Percentiles rank a stretch among this genome's conserved stretches.
Evolutionary conservation across 2,888 invertebrate species (phyloP).

Genomic region (Palloptera scutellata): DNA sequence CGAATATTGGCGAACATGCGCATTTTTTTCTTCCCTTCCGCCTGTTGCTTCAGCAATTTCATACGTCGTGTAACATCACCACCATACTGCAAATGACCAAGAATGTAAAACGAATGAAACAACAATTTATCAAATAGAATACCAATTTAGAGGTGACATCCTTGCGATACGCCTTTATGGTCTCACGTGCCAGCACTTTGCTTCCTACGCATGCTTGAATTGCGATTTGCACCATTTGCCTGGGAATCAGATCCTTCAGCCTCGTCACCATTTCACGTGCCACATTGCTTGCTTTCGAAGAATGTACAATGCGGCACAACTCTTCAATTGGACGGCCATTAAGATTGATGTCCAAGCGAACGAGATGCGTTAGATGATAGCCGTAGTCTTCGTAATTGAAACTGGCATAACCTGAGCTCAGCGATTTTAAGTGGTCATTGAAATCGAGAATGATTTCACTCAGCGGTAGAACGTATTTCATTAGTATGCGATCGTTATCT

Average conservation of each 20-base stretch:
- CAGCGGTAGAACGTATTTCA: slow-evolving; percentile 86
- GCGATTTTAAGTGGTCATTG: slow-evolving; percentile 87
- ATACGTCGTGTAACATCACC: slow-evolving; percentile 89
- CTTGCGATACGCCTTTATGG: slow-evolving; percentile 85
- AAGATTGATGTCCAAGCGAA: slow-evolving; percentile 76
- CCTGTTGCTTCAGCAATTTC: slow-evolving; percentile 88
- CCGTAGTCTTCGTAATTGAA: slow-evolving; percentile 93
- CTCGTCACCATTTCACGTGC: slow-evolving; percentile 77
- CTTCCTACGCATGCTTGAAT: slow-evolving; percentile 84
- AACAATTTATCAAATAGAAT: slow-evolving; percentile 37
- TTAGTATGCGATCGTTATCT: slow-evolving; percentile 81
- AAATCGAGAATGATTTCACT: slow-evolving; percentile 96
- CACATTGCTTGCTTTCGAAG: slow-evolving; percentile 70
- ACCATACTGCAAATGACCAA: slow-evolving; percentile 74
- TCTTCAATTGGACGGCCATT: slow-evolving; percentile 87
- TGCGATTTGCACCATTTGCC: slow-evolving; percentile 86
- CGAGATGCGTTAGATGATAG: slow-evolving; percentile 79
- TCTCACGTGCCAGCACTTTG: slow-evolving; percentile 85
- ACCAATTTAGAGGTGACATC: slow-evolving; percentile 95
- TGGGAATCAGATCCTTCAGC: slow-evolving; percentile 84
- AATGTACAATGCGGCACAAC: slow-evolving; percentile 82
- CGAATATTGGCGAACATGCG: slow-evolving; percentile 89
- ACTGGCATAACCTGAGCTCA: slow-evolving; percentile 94
- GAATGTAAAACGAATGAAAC: slow-evolving; percentile 48
- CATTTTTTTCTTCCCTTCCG: slow-evolving; percentile 95